Evolutionary conservation across 2,113 vertebrate genomes (phyloP).

Genomic region (Alosa alosa): DNA sequence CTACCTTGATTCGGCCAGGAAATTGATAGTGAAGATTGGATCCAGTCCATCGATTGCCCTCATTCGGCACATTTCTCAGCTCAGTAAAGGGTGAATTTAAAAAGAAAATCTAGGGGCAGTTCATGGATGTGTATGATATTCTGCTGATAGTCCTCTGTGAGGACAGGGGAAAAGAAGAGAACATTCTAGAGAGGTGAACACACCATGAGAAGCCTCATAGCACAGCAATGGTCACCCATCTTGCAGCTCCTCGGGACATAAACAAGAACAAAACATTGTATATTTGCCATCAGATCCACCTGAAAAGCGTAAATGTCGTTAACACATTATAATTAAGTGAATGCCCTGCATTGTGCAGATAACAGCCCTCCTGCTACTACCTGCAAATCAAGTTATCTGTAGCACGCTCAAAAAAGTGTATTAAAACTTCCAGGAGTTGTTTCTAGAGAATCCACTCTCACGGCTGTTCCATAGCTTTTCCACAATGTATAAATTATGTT

Average conservation of each 20-base stretch:
- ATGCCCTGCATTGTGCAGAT: not conserved
- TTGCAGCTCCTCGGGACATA: too few relatives aligned
- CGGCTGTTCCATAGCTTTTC: too few relatives aligned
- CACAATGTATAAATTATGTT: not conserved
- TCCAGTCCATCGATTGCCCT: constrained; percentile 58
- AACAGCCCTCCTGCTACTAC: not conserved
- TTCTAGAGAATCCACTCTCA: not conserved
- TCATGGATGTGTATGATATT: not conserved
- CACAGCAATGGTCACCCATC: too few relatives aligned
- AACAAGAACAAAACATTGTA: too few relatives aligned
- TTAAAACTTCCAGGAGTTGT: not conserved
- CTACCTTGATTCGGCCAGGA: constrained; percentile 51
- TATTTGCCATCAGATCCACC: too few relatives aligned
- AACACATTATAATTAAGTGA: too few relatives aligned
- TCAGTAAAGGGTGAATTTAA: constrained; percentile 45
- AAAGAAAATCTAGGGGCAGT: too few relatives aligned
- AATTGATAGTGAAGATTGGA: constrained; percentile 55
- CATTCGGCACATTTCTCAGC: constrained; percentile 59
- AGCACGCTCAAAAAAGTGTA: not conserved
- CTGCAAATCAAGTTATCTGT: not conserved
- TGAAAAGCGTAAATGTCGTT: too few relatives aligned
- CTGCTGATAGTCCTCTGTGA: not conserved
- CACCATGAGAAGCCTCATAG: too few relatives aligned
- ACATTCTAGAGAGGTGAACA: not conserved
- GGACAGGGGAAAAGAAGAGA: not conserved